A percentile compares a stretch with the other conserved stretches of the same genome.
phyloP scores from a whole-genome alignment of 1,140 invertebrate species.

The Acromyrmex heyeri region DNA sequence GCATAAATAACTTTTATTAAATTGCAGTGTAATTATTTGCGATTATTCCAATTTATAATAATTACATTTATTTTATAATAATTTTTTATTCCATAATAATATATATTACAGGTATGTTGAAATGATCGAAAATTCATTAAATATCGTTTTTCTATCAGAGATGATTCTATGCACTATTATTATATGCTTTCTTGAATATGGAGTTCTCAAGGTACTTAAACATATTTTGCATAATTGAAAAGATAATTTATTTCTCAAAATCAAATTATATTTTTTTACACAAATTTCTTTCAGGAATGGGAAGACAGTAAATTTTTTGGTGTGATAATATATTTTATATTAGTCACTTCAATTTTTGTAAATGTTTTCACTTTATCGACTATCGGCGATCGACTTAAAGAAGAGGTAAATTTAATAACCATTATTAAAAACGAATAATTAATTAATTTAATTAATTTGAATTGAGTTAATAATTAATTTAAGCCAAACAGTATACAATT shows the following conservation, averaged over 20 bases:
- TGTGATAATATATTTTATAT: slow-evolving; percentile 75
- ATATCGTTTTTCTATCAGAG: slow-evolving; percentile 81
- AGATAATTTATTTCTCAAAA: neutral
- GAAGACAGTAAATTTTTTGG: slow-evolving; percentile 78
- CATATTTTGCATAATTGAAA: neutral
- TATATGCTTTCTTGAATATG: slow-evolving; percentile 82
- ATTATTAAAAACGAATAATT: neutral
- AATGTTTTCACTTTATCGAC: slow-evolving; percentile 79
- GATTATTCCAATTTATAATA: slow-evolving; percentile 10
- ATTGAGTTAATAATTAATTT: neutral
- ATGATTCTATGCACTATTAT: slow-evolving; percentile 82
- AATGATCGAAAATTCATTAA: slow-evolving; percentile 80
- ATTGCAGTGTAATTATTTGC: neutral
- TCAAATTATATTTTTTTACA: neutral
- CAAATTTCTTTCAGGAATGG: slow-evolving; percentile 76
- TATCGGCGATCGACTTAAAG: slow-evolving; percentile 78
- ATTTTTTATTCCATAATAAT: neutral
- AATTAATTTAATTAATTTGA: neutral
- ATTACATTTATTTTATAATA: slow-evolving; percentile 3
- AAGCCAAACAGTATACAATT: neutral
- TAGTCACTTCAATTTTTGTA: slow-evolving; percentile 78
- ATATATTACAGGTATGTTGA: slow-evolving; percentile 77
- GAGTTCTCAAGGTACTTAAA: slow-evolving; percentile 76
- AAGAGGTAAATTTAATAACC: slow-evolving; percentile 70
- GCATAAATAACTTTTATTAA: neutral